These are phyloP conservation scores for Gymnarchus niloticus DNA, from an alignment of 2,113 vertebrate species.

Conservation along the genomic window DNA sequence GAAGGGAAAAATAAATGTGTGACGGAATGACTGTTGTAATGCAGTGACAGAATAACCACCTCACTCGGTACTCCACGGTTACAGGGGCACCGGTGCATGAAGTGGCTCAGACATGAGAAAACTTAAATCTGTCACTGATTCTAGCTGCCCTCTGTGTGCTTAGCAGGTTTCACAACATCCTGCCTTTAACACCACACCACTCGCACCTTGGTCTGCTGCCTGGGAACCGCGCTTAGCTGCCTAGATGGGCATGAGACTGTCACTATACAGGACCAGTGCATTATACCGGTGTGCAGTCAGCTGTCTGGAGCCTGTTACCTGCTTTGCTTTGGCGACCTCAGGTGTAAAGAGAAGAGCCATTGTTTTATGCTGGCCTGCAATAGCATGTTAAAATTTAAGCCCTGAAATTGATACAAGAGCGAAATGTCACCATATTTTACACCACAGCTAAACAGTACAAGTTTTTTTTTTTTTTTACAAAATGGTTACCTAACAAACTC, in stretches of 20 bases:
- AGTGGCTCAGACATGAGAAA: background rate
- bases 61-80: background rate
- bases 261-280: background rate
- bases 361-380: background rate
- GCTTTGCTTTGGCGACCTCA: background rate
- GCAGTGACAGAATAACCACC: background rate
- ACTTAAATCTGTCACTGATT: background rate
- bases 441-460: background rate
- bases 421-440: background rate
- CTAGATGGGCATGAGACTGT: background rate
- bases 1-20: background rate
- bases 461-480: constrained; percentile 48
- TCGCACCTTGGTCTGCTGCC: background rate
- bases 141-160: background rate
- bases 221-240: background rate
- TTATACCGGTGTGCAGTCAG: background rate
- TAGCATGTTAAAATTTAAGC: background rate
- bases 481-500: constrained; percentile 43
- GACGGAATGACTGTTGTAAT: background rate
- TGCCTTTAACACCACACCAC: background rate
- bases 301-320: background rate
- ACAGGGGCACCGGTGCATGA: background rate
- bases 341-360: background rate
- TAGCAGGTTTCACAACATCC: background rate
- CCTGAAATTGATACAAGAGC: background rate